phyloP scores from a whole-genome alignment of 2,113 vertebrate species.

The Speoplatyrhinus poulsoni region DNA sequence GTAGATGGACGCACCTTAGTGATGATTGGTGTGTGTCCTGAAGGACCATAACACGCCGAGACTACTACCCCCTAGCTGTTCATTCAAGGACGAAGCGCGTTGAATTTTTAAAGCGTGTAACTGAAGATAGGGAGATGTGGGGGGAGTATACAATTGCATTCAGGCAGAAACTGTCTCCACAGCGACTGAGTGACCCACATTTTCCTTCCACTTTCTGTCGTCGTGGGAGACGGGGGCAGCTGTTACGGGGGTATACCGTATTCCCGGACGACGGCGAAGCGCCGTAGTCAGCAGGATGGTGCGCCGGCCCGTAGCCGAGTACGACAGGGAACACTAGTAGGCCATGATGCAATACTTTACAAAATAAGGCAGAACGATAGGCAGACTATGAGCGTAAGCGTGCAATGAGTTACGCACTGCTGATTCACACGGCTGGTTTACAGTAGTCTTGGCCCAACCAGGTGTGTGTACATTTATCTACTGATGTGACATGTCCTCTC shows the following conservation, averaged over 20 bases:
- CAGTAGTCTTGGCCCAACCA: background rate
- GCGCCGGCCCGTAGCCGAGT: background rate
- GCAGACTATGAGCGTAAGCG: background rate
- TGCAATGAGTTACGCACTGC: background rate
- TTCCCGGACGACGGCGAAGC: constrained; percentile 8
- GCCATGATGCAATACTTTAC: background rate
- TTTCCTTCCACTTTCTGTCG: constrained; percentile 35
- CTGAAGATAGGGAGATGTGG: constrained; percentile 6
- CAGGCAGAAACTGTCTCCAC: constrained; percentile 47
- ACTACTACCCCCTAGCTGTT: constrained; percentile 29
- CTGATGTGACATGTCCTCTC: background rate
- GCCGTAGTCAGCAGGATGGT: constrained; percentile 4
- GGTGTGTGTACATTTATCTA: background rate
- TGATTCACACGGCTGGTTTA: background rate
- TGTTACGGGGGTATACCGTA: constrained; percentile 19
- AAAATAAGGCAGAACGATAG: background rate
- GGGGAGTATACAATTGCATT: constrained; percentile 13
- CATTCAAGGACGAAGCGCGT: constrained; percentile 32
- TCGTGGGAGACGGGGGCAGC: constrained; percentile 30
- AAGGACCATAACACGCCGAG: background rate
- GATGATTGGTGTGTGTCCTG: too few relatives aligned
- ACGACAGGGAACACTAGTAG: background rate
- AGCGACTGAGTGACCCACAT: constrained; percentile 60
- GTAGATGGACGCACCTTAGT: too few relatives aligned
- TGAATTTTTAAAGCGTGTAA: constrained; percentile 60